Base-by-base conservation (phyloP, 2,888 invertebrate species). In the Monoplex corrugatus region DNA sequence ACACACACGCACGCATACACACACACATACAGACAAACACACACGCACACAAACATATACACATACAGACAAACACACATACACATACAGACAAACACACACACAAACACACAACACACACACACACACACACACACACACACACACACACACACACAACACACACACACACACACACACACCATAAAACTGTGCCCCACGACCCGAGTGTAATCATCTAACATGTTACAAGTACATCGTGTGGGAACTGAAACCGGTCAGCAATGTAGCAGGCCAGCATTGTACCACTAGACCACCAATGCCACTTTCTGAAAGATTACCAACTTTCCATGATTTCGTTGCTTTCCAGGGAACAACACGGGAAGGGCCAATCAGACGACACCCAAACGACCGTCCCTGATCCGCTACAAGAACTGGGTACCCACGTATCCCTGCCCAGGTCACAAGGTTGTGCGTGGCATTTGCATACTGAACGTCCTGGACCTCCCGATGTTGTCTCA, bases 401-500 rank as follows among this genome's bases (percentile, higher is more conserved):
- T n/a, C 32, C 82, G 82, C 82, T 82, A 45, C 82, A 82, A 82
- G 82, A 82, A 82, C 45, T 82, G 82, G 82, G 44, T 44, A 5
- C 45, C 45, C n/a, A 1, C 3, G 32, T 32, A 32, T 32, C 82
- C 86, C 32, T 90, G 90, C 50, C 50, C 82, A 19, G 90, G 90
- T 0, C 35, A 50, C 38, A 72, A 44, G 8, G 32, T 68, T n/a
- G 83, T 86, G 35, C 80, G 90, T 32, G 82, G 38, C 32, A 83
- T 90, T 10, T 90, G 90, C 82, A 88, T 90, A 38, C 82, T 92
- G 57, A 93, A 93, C 0, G 89, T 94, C 5, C 90, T 90, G 13
- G 94, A 95, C 87, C 90, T 94, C 40, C 92, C 91, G 0, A 89
- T 91, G 92, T 91, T 95, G 78, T 68, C 87, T 28, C 75, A 78